phyloP scores from a whole-genome alignment of 2,888 invertebrate species.

The Tyria jacobaeae region DNA sequence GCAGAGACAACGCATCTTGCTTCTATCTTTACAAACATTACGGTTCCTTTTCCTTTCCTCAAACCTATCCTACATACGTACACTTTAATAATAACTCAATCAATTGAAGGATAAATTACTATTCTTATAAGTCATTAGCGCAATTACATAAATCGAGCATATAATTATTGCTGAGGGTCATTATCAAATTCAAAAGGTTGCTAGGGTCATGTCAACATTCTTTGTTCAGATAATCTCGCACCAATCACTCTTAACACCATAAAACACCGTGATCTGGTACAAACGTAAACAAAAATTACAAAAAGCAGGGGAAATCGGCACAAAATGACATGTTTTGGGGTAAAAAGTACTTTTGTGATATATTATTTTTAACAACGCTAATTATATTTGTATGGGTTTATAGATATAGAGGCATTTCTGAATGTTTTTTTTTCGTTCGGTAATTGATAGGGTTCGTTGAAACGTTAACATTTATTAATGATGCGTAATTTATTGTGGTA shows the following conservation, averaged over 20 bases:
- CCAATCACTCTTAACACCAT: conserved; percentile 75
- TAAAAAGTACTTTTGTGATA: conserved; percentile 71
- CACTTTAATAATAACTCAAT: not conserved
- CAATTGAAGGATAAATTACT: conserved; percentile 15
- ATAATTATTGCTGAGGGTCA: conserved; percentile 44
- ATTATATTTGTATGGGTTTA: conserved; percentile 82
- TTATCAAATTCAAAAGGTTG: conserved; percentile 11
- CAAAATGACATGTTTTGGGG: conserved; percentile 82
- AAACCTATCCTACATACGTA: too few relatives aligned
- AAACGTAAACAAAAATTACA: conserved; percentile 71
- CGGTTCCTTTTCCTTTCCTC: too few relatives aligned
- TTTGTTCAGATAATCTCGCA: conserved; percentile 70
- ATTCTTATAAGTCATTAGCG: conserved; percentile 33
- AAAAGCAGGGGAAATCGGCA: conserved; percentile 72
- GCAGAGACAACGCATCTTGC: too few relatives aligned
- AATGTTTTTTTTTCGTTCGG: conserved; percentile 59
- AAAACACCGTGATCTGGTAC: conserved; percentile 64
- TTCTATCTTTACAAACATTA: too few relatives aligned
- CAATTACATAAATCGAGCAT: conserved; percentile 29
- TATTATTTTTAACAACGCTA: conserved; percentile 77
- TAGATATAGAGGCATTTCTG: conserved; percentile 60
- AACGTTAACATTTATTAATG: conserved; percentile 56
- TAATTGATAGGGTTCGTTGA: conserved; percentile 65
- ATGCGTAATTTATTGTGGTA: conserved; percentile 59
- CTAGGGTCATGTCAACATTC: conserved; percentile 70